phyloP scores from a whole-genome alignment of 2,797 vertebrate species.

The Sebastes cheni region DNA sequence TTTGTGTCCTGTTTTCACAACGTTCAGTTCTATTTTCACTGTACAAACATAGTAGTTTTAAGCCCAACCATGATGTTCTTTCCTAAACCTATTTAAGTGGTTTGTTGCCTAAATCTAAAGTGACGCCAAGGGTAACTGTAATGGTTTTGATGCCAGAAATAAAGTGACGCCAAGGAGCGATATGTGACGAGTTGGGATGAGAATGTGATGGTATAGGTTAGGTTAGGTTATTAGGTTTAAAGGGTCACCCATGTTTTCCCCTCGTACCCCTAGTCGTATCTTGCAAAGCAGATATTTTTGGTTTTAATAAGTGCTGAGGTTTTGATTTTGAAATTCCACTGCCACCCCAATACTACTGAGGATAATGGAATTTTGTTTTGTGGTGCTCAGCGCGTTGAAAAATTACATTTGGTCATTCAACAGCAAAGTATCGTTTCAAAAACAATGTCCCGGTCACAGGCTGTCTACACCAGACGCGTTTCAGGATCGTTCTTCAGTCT shows the following conservation, averaged over 20 bases:
- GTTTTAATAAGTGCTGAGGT: constrained; percentile 19
- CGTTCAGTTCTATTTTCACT: too few species aligned
- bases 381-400: constrained; percentile 2
- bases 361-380: constrained; percentile 23
- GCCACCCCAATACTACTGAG: background rate
- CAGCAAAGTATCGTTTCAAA: constrained; percentile 16
- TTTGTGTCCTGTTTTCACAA: too few species aligned
- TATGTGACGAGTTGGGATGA: too few species aligned
- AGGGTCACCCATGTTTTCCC: background rate
- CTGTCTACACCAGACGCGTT: constrained; percentile 15
- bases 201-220: background rate
- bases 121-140: too few species aligned
- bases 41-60: too few species aligned
- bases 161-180: too few species aligned
- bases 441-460: constrained; percentile 6
- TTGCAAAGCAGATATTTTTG: constrained; percentile 19
- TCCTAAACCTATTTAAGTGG: too few species aligned
- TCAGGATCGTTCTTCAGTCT: background rate
- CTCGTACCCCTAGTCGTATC: background rate
- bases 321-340: constrained; percentile 10
- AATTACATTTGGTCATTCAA: constrained; percentile 21
- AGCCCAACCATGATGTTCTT: too few species aligned
- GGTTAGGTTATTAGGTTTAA: background rate
- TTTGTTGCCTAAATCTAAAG: too few species aligned
- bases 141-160: too few species aligned